Percentiles rank a stretch among this genome's conserved stretches.
Conservation (phyloP, 2,797 vertebrate genomes). For the Argentina silus region DNA sequence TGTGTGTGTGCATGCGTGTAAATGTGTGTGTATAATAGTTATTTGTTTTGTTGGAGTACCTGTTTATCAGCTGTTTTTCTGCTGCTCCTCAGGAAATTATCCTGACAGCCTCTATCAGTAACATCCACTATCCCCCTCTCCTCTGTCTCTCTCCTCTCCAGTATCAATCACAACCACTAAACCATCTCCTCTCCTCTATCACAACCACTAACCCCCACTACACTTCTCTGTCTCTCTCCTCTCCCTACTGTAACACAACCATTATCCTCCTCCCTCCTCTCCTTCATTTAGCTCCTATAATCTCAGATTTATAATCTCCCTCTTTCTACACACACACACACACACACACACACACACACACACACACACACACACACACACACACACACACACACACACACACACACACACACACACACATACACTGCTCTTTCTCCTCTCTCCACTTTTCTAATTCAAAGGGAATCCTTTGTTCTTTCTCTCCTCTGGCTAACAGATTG, state of each 20-base stretch:
- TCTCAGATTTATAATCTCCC: not conserved
- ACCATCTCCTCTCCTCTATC: not conserved
- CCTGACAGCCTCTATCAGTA: constrained; percentile 71
- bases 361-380: not conserved
- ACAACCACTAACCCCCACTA: too few species aligned
- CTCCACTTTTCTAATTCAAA: constrained; percentile 2
- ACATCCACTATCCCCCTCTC: constrained; percentile 6
- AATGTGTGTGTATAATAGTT: not conserved
- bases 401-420: constrained; percentile 5
- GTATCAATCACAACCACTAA: not conserved
- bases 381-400: not conserved
- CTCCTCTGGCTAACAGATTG: constrained; percentile 10
- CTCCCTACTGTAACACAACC: not conserved
- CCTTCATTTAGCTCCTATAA: not conserved
- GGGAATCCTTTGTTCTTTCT: not conserved
- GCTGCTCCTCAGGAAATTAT: constrained; percentile 68
- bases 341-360: not conserved
- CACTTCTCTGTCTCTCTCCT: not conserved
- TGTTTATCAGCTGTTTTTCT: constrained; percentile 40
- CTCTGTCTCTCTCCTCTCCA: not conserved
- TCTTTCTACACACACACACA: not conserved
- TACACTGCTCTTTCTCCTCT: not conserved
- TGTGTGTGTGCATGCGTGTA: constrained; percentile 2
- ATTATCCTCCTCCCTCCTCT: not conserved
- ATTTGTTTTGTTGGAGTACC: not conserved